Percentiles rank a stretch among this genome's conserved stretches.
phyloP scores from a whole-genome alignment of 2,797 vertebrate genomes.

The Eupleurogrammus muticus region DNA sequence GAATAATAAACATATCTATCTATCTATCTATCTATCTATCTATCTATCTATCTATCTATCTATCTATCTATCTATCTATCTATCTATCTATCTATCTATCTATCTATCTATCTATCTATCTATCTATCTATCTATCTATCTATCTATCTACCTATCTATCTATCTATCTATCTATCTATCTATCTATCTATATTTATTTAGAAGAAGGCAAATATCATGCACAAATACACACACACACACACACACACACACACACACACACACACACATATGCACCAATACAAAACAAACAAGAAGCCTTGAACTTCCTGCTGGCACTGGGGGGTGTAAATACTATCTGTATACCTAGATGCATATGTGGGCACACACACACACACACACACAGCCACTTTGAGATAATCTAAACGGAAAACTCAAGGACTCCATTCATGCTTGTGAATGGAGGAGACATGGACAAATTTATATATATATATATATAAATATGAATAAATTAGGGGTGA shows the following conservation, averaged over 20 bases:
- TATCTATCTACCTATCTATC: no score
- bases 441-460: slow-evolving; percentile 33
- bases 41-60: no score
- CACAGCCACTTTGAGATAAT: slow-evolving; percentile 22
- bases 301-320: background rate
- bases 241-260: background rate
- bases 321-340: background rate
- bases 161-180: no score
- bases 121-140: no score
- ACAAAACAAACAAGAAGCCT: background rate
- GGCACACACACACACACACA: slow-evolving; percentile 5
- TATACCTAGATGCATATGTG: no score
- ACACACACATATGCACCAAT: background rate
- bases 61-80: no score
- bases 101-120: no score
- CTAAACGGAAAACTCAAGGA: slow-evolving; percentile 23
- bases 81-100: no score
- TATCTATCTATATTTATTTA: no score
- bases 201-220: background rate
- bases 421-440: slow-evolving; percentile 25
- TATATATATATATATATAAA: slow-evolving; percentile 40
- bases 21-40: no score
- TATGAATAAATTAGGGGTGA: slow-evolving; percentile 55
- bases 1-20: no score
- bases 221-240: background rate